phyloP scores from a whole-genome alignment of 2,888 invertebrate species.

The Fragum whitleyi region DNA sequence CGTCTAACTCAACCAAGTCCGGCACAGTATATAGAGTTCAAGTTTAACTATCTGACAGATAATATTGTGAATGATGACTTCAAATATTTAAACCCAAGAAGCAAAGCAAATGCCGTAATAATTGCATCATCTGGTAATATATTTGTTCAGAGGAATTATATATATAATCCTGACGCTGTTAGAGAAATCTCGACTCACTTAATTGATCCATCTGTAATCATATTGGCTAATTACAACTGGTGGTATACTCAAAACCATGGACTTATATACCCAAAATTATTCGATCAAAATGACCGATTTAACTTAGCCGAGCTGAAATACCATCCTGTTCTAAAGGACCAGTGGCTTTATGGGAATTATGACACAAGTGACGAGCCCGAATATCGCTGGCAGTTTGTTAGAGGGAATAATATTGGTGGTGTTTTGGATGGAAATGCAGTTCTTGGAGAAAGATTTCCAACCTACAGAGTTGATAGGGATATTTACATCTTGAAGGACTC shows the following conservation, averaged over 20 bases:
- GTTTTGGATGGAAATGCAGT: conserved; percentile 70
- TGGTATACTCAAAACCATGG: conserved; percentile 88
- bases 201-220: conserved; percentile 95
- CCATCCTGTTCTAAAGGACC: conserved; percentile 95
- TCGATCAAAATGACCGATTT: conserved; percentile 87
- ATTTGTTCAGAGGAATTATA: conserved; percentile 94
- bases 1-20: conserved; percentile 95
- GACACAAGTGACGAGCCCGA: conserved; percentile 92
- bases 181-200: conserved; percentile 98
- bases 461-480: conserved; percentile 95
- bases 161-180: conserved; percentile 93
- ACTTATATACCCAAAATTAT: conserved; percentile 77
- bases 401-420: conserved; percentile 81
- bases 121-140: conserved; percentile 97
- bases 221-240: conserved; percentile 98
- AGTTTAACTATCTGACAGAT: conserved; percentile 93
- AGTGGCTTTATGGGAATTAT: conserved; percentile 94
- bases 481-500: conserved; percentile 98
- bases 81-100: conserved; percentile 93
- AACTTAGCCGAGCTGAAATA: conserved; percentile 96
- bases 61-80: conserved; percentile 95
- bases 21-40: conserved; percentile 92
- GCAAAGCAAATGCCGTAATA: conserved; percentile 95
- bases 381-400: conserved; percentile 88
- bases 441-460: conserved; percentile 47